Base-by-base conservation (phyloP, 2,888 invertebrate genomes). In the Hemicrepidius hirtus region DNA sequence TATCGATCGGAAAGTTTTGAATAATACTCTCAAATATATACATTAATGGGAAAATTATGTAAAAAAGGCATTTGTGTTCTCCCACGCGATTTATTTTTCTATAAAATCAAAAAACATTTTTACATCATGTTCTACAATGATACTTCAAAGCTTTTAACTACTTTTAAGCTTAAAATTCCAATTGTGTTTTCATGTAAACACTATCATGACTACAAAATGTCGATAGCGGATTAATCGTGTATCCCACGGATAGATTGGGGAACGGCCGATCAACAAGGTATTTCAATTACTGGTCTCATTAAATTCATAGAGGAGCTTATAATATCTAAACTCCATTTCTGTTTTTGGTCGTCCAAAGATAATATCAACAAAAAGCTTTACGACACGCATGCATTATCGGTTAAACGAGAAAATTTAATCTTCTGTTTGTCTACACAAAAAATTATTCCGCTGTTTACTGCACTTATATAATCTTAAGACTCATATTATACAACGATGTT, bases 261-360 rank as follows among this genome's bases (percentile, higher is more conserved):
- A 59, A 59, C 59, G 59, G 59, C 46, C 57, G 67, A 49, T 32
- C 67, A 59, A 59, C 67, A 67, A 57, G 59, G 59, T 67, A 67
- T 67, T 67, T 67, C 67, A 67, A 67, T 67, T 67, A 67, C 67
- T 57, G 67, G 59, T 21, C 59, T 59, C 59, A 67, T 67, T 67
- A 67, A 67, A 67, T 59, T 44, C 67, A 46, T 59, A 67, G 57
- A 59, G 53, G 53, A 65, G 53, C 35, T 65, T 50, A 65, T 53
- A 50, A 65, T 65, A 49, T 49, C 46, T 41, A 63, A 59, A 63
- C 63, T 63, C 46, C 32, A 49, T 63, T 63, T 63, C 63, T 46
- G 46, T 46, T 63, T 63, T 63, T 63, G 63, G 46, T 32, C 46
- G 46, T 49, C 44, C 32, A 28, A 18, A 60, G 60, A 60, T 60